These are phyloP conservation scores for Macquaria australasica DNA, from an alignment of 2,113 vertebrate species.

Conservation along the genomic window DNA sequence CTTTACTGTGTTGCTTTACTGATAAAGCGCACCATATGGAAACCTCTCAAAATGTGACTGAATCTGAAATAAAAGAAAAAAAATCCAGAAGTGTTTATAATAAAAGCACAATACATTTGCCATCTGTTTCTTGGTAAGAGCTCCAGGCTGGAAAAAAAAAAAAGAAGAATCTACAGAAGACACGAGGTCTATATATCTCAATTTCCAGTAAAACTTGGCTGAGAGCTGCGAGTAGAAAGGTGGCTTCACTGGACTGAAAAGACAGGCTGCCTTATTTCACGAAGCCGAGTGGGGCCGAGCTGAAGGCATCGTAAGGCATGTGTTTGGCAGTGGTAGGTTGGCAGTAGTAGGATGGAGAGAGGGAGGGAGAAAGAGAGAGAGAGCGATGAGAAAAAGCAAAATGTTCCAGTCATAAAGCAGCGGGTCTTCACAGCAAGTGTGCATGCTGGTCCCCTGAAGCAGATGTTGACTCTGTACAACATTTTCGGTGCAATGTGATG, in stretches of 20 bases:
- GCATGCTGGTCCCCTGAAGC: constrained; percentile 44
- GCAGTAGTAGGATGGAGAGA: constrained; percentile 18
- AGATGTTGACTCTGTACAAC: constrained; percentile 48
- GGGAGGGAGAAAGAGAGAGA: neutral
- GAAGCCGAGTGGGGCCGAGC: constrained; percentile 39
- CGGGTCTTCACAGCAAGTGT: constrained; percentile 33
- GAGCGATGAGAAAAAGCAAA: constrained; percentile 38
- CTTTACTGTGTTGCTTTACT: neutral
- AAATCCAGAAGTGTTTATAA: constrained; percentile 47
- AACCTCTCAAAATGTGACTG: constrained; percentile 28
- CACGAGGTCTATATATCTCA: constrained; percentile 27
- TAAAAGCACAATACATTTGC: constrained; percentile 43
- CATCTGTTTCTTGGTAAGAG: constrained; percentile 48
- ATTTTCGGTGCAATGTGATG: constrained; percentile 30
- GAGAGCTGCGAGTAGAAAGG: constrained; percentile 15
- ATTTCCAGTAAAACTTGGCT: constrained; percentile 39
- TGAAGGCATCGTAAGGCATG: constrained; percentile 21
- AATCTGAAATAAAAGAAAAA: constrained; percentile 34
- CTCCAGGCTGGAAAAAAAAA: constrained; percentile 6
- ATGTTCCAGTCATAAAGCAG: constrained; percentile 60
- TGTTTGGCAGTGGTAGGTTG: constrained; percentile 53
- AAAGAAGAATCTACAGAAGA: constrained; percentile 8
- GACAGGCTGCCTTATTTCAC: constrained; percentile 43
- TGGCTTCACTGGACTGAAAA: constrained; percentile 43
- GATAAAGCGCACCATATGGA: constrained; percentile 37